Conservation (phyloP, 2,888 invertebrate genomes). For the Chymomyza caudatula region DNA sequence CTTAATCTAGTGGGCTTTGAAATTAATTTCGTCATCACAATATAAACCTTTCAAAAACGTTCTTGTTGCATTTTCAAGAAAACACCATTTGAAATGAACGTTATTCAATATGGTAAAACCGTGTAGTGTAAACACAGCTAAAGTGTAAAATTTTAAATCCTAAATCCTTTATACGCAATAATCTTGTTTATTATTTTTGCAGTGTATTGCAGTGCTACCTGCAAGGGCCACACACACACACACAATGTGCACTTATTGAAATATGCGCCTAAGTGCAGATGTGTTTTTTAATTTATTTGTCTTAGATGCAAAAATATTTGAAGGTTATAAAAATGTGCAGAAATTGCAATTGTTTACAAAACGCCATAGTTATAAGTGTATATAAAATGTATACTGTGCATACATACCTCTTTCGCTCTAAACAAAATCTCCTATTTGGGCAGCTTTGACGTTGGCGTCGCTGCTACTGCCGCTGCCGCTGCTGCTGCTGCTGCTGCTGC, state of each 20-base stretch:
- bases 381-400: neutral
- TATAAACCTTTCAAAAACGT: no score
- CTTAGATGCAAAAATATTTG: conserved; percentile 7
- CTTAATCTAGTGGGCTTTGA: no score
- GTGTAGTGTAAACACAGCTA: neutral
- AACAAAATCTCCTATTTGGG: neutral
- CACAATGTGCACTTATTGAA: neutral
- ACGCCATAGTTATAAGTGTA: neutral
- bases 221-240: neutral
- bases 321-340: conserved; percentile 11
- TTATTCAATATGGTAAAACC: neutral
- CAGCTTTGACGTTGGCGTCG: neutral
- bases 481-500: conserved; percentile 11
- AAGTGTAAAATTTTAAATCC: neutral
- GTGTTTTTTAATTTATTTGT: neutral
- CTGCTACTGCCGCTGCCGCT: neutral
- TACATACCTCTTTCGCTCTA: neutral
- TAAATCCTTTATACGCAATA: neutral
- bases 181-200: neutral
- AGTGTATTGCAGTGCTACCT: neutral
- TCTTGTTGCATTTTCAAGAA: neutral
- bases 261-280: neutral
- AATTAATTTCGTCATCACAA: no score
- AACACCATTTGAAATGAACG: no score
- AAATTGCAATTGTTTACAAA: neutral